Base-by-base conservation (phyloP, 2,113 vertebrate species). In the Myrmecobius fasciatus region DNA sequence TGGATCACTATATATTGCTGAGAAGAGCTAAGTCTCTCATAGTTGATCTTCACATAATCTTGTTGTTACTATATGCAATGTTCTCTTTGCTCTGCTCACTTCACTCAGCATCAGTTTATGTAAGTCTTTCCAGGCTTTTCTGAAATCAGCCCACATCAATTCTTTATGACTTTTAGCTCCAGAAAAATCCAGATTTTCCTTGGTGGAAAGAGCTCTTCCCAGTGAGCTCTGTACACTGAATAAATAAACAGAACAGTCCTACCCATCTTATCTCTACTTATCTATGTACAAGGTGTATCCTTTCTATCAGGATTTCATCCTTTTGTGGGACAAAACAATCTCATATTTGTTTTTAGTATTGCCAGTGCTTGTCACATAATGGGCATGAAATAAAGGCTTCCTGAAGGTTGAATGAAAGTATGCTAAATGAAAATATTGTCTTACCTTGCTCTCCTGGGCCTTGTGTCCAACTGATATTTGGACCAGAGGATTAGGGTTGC, bases 361-460 rank as follows among this genome's bases (percentile, higher is more conserved):
- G 6, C 11, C 6, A 22, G 17, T 43, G n/a, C n/a, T n/a, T 83
- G 5, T 75, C 60, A 43, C 1, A 22, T 22, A 83, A 83, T 4
- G 43, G 36, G 17, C n/a, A 83, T 83, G n/a, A 24, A 83, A 83
- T 83, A 75, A n/a, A 75, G 31, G 60, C 36, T 75, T 75, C 28
- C 60, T 20, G 20, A 83, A 24, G 36, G n/a, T 43, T 43, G 43
- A 83, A n/a, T 54, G 17, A 54, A 95, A 36, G 8, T 25, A 11
- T 36, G 36, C 43, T 83, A 83, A 47, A 36, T 26, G 3, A 25
- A 31, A 26, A 49, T 47, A 36, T 20, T 1, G 88, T 94, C 99
- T 99, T 97, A 99, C 99, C 99, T 99, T 99, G 98, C 99, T 99
- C 52, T 99, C 99, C 4, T 97, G 98, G 11, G 98, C 98, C 90